Evolutionary conservation across 2,797 vertebrate species (phyloP), one percentile per base, ranked within the genome.

Genomic region (Rhadinocentrus ornatus): DNA sequence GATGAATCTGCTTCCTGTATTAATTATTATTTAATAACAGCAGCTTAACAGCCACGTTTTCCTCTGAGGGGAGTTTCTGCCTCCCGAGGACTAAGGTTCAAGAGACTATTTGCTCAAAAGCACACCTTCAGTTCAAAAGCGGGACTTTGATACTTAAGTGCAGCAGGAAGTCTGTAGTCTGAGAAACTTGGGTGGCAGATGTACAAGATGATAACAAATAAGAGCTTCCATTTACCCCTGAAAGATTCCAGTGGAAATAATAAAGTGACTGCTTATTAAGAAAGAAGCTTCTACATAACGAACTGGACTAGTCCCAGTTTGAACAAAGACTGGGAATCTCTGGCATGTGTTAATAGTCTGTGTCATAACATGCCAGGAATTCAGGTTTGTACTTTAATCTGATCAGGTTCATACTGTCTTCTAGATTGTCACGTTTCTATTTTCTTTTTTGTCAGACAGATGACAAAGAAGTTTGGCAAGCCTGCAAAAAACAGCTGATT

Each of bases 101-200:
- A 78, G 54, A 71, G 44, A 75, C 48, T 81, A 60, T 89, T 90
- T 82, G 62, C 67, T 84, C 56, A 81, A 59, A 79, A 75, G 55
- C 78, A 83, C 64, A 5, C 84, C 77, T 84, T 78, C 34, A 52
- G 55, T 77, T 77, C 24, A 82, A 68, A 70, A 66, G 65, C 6
- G 71, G 86, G 89, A 90, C 89, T 88, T 89, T 91, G 91, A 87
- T 32, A 89, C 82, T 37, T 73, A 69, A 15, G 31, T 73, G 66
- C 37, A 61, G 56, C 50, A 74, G 31, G 13, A 18, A 44, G 55
- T 39, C 6, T 27, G 31, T 72, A 41, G 31, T 24, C 56, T 41
- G 16, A 55, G 39, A 46, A 69, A 69, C 26, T 24, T 27, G 8
- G 62, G 3, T 31, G 37, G 57, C 18, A 16, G 27, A 29, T 1